Conservation (phyloP, 2,113 vertebrate genomes). For the Notarius quadriscutis region DNA sequence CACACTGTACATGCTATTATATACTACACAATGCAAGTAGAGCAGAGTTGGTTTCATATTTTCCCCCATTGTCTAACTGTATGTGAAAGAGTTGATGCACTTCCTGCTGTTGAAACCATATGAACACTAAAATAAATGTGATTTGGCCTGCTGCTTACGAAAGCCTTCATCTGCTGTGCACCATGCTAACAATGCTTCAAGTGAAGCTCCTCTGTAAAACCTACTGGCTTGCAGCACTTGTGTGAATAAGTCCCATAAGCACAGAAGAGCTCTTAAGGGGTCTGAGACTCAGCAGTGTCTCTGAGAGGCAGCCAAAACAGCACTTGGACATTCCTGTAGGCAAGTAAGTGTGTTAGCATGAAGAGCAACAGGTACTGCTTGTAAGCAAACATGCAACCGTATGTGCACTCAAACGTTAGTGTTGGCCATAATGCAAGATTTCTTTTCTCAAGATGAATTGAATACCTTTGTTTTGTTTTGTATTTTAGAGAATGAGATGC, state of each 20-base stretch:
- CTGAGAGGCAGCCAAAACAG: slow-evolving; percentile 24
- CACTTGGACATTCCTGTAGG: slow-evolving; percentile 24
- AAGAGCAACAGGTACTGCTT: background rate
- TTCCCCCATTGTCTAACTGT: slow-evolving; percentile 8
- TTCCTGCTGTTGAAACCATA: background rate
- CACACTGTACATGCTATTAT: slow-evolving; percentile 23
- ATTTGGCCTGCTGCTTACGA: background rate
- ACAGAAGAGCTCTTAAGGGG: slow-evolving; percentile 60
- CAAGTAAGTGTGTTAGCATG: slow-evolving; percentile 8
- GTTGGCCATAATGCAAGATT: background rate
- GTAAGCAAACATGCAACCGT: background rate
- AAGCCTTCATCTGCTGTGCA: background rate
- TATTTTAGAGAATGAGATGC: background rate
- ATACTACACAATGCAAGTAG: slow-evolving; percentile 1
- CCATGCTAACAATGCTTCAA: slow-evolving; percentile 27
- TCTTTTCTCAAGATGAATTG: background rate
- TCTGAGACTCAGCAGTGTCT: slow-evolving; percentile 65
- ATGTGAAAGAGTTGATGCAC: background rate
- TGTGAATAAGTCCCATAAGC: slow-evolving; percentile 59
- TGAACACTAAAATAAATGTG: background rate
- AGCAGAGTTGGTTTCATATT: slow-evolving; percentile 23
- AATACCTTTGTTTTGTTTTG: background rate
- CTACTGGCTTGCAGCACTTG: slow-evolving; percentile 45
- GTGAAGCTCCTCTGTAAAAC: slow-evolving; percentile 39
- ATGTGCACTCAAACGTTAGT: background rate